Base-by-base conservation (phyloP, 2,888 invertebrate species). In the Ypsolopha sequella region DNA sequence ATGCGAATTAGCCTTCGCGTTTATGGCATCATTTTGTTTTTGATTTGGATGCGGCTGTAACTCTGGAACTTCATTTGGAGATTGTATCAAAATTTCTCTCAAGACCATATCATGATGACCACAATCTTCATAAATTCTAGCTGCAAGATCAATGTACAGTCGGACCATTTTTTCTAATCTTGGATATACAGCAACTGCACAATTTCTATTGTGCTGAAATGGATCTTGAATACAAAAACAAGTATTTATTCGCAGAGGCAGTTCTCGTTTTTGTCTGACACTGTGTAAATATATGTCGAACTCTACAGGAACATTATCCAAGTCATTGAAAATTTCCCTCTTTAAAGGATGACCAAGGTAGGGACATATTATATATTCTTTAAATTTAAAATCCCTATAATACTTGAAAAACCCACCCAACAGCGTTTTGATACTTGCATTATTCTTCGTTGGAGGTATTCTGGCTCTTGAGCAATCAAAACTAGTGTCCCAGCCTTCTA, bases 401-500 rank as follows among this genome's bases (percentile, higher is more conserved):
- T 58, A 75, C 14, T 81, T 64, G 61, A 93, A 93, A 65, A 94
- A 93, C 0, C 88, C 89, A 10, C 73, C 70, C 7, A 92, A 65
- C 4, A 93, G 66, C 36, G 89, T 72, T n/a, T 82, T 71, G 0
- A 89, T 65, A 6, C 69, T 69, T 1, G 71, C 65, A 1, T 68
- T 62, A 51, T 64, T 69, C 11, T 61, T 63, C 7, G 62, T 54
- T 7, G 63, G 56, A n/a, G 59, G 59, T 56, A 36, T 64, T 56
- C 1, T 60, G 58, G 58, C 88, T 57, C 59, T 90, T 90, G 13
- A 87, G 88, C 60, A 58, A 58, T 88, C 58, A 59, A 90, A 90
- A 13, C 87, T 88, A 0, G 88, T 87, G 63, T 91, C 89, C 91
- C 91, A 92, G 7, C 77, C 73, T 10, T 89, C 85, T n/a, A 88